phyloP scores from a whole-genome alignment of 2,113 vertebrate species.

The Ailuropoda melanoleuca region DNA sequence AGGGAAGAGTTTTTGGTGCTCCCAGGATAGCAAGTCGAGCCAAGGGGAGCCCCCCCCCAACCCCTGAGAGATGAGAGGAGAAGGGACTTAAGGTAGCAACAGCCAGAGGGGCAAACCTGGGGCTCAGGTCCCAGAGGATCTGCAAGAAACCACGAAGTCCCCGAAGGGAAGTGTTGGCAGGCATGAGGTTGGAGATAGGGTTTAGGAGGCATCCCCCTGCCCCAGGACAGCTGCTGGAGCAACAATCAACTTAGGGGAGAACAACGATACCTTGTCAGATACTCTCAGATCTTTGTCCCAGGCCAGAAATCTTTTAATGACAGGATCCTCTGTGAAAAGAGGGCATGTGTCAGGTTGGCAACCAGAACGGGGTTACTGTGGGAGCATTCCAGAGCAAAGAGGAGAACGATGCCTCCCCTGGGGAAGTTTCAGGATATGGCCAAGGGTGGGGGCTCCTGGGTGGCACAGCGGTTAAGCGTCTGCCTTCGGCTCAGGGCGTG shows the following conservation, averaged over 20 bases:
- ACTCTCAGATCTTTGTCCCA: constrained; percentile 39
- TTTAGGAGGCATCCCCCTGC: rapidly evolving
- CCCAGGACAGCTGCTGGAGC: background rate
- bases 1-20: rapidly evolving
- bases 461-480: too few species aligned
- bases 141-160: background rate
- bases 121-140: background rate
- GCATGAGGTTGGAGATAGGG: too few species aligned
- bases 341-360: background rate
- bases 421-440: background rate
- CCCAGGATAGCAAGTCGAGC: background rate
- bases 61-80: background rate
- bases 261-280: constrained; percentile 54
- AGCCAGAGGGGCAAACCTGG: background rate
- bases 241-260: background rate
- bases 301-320: constrained; percentile 56
- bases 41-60: background rate
- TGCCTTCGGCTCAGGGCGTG: too few species aligned
- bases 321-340: constrained; percentile 60
- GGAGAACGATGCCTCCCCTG: rapidly evolving
- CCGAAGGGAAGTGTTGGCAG: rapidly evolving
- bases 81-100: background rate
- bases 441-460: background rate
- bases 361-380: rapidly evolving
- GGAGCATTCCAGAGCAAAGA: background rate